Conservation (phyloP, 64 coral and sea anemone genomes). For the Exaiptasia diaphana region DNA sequence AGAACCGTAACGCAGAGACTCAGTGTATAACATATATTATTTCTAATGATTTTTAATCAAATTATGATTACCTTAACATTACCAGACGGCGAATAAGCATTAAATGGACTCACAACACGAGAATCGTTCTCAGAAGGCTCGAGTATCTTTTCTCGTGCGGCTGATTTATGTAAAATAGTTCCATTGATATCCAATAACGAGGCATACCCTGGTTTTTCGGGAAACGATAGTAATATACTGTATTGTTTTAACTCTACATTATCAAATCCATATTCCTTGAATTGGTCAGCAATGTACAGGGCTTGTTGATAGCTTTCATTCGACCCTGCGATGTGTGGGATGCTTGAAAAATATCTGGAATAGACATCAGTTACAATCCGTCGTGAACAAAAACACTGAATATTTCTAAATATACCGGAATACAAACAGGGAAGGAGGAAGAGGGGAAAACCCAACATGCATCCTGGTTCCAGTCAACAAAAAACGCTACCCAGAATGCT, state of each 20-base stretch:
- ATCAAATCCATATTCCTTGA: constrained; percentile 53
- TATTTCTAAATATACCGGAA: neutral
- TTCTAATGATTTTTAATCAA: no score
- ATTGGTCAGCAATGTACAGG: constrained; percentile 21
- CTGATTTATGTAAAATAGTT: constrained; percentile 6
- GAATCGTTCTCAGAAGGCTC: constrained; percentile 52
- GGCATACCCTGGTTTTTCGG: constrained; percentile 56
- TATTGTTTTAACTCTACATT: constrained; percentile 75
- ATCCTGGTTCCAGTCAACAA: neutral
- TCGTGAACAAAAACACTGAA: neutral
- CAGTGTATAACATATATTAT: no score
- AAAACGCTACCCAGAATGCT: neutral
- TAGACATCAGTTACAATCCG: no score
- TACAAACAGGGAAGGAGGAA: neutral
- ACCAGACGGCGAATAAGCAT: constrained; percentile 72
- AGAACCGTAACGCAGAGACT: no score
- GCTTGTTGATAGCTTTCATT: constrained; percentile 71
- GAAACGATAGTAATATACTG: constrained; percentile 65
- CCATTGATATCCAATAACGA: constrained; percentile 27
- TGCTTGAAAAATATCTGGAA: constrained; percentile 65
- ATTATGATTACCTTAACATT: constrained; percentile 47
- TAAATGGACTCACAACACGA: constrained; percentile 57
- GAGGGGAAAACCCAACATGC: neutral
- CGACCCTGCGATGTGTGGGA: constrained; percentile 59
- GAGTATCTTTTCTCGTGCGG: constrained; percentile 44